Evolutionary conservation across 2,797 vertebrate genomes (phyloP).

Genomic region (Manis javanica): DNA sequence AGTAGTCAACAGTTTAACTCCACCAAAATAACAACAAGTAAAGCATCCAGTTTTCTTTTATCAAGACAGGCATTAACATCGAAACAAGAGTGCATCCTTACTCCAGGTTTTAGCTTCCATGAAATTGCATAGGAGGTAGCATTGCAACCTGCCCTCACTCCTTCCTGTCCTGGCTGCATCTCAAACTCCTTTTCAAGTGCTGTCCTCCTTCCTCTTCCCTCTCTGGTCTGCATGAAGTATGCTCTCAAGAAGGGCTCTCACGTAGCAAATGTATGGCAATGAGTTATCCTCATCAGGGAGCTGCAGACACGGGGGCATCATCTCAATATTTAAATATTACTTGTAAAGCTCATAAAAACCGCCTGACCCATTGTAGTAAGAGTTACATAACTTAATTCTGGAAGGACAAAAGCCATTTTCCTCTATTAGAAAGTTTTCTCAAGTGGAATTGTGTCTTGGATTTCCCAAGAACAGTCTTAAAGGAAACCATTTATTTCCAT

Average conservation of each 20-base stretch:
- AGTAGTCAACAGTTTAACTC: not conserved
- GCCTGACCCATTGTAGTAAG: not conserved
- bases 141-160: not conserved
- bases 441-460: not conserved
- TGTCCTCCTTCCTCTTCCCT: not conserved
- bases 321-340: not conserved
- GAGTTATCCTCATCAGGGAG: not conserved
- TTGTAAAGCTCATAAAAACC: not conserved
- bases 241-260: not conserved
- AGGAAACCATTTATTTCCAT: not conserved
- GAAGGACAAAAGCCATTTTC: not conserved
- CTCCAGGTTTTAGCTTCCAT: not conserved
- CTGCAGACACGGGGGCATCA: not conserved
- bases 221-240: not conserved
- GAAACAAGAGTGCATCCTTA: not conserved
- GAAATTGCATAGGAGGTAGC: not conserved
- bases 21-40: not conserved
- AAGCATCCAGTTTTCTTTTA: not conserved
- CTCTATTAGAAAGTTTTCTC: not conserved
- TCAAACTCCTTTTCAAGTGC: not conserved
- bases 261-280: not conserved
- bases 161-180: not conserved
- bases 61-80: not conserved
- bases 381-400: not conserved
- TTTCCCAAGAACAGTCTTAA: not conserved